Conservation (phyloP, 2,888 invertebrate species). For the Oxycera nigricornis region DNA sequence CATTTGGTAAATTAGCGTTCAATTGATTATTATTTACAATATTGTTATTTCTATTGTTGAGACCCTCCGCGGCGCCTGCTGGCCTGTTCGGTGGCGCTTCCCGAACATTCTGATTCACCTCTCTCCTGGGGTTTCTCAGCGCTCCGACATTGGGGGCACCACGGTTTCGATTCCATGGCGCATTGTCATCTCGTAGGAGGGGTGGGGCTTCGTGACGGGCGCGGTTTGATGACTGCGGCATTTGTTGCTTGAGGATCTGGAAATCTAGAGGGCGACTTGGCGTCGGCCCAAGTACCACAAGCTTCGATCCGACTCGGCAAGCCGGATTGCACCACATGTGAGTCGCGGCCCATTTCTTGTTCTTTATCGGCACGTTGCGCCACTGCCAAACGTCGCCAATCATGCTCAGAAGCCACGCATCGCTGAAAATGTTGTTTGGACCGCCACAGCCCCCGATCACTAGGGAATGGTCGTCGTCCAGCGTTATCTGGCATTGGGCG, state of each 20-base stretch:
- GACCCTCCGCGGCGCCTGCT: slow-evolving; percentile 38
- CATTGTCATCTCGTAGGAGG: slow-evolving; percentile 20
- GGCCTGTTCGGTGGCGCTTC: slow-evolving; percentile 6
- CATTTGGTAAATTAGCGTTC: slow-evolving; percentile 19
- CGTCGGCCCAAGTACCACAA: slow-evolving; percentile 70
- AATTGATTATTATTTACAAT: slow-evolving; percentile 32
- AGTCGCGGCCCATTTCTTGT: slow-evolving; percentile 80
- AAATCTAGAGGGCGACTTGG: slow-evolving; percentile 60
- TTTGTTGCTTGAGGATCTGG: slow-evolving; percentile 60
- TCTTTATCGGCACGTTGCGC: slow-evolving; percentile 77
- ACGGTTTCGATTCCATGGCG: slow-evolving; percentile 23
- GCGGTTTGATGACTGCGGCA: slow-evolving; percentile 49
- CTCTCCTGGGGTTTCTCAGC: slow-evolving; percentile 4
- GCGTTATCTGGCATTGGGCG: slow-evolving; percentile 88
- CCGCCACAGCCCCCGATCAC: slow-evolving; percentile 89
- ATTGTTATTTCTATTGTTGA: slow-evolving; percentile 29
- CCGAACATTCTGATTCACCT: slow-evolving; percentile 7
- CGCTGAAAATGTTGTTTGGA: slow-evolving; percentile 83
- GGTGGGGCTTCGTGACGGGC: slow-evolving; percentile 33
- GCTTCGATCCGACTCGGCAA: slow-evolving; percentile 78
- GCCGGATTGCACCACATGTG: slow-evolving; percentile 95
- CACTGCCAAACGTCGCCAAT: slow-evolving; percentile 74
- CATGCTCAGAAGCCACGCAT: slow-evolving; percentile 90
- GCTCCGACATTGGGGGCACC: neutral
- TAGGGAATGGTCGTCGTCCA: slow-evolving; percentile 80